Evolutionary conservation across 2,113 vertebrate genomes (phyloP), one percentile per base, ranked within the genome.

Genomic region (Carassius gibelio): DNA sequence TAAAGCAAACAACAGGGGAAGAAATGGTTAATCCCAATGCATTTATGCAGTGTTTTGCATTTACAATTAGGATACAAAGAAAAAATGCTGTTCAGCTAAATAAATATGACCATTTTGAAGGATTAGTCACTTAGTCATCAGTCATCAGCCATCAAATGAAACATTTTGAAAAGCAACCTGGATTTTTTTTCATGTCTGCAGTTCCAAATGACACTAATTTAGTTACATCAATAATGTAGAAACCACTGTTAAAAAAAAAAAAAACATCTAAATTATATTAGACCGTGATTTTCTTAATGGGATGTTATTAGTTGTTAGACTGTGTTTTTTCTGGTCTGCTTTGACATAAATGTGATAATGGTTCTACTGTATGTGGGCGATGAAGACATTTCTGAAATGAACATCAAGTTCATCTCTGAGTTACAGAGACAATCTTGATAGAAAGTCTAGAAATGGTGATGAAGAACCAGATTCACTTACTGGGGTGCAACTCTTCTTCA

Each of bases 401-500:
- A 69, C 23, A 69, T 55, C 34, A 71, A 0, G 3, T 13, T 71
- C 64, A 71, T n/a, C 45, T 82, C 50, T 38, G 23, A 64, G 50
- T n/a, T 36, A 45, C 26, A 79, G 55, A 7, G 17, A 8, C 7
- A 34, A 78, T 19, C 36, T 50, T 64, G 75, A 48, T 72, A 48
- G 69, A 83, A 57, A 61, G 50, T 23, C n/a, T 36, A 66, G 75
- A 80, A 34, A 59, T 61, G 36, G 8, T 5, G 19, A 88, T 38
- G 21, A 85, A 84, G 23, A 69, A 81, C 75, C 45, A 34, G 45
- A 75, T 26, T 45, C 69, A 95, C 96, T 97, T 95, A 99, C 98
- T 99, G 96, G 23, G 98, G 97, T 57, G 98, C 96, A 0, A 97
- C 96, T 75, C 97, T 95, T 93, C 98, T 97, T 97, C 98, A 99